Conservation (phyloP, 2,888 invertebrate species). For the Autographa gamma region DNA sequence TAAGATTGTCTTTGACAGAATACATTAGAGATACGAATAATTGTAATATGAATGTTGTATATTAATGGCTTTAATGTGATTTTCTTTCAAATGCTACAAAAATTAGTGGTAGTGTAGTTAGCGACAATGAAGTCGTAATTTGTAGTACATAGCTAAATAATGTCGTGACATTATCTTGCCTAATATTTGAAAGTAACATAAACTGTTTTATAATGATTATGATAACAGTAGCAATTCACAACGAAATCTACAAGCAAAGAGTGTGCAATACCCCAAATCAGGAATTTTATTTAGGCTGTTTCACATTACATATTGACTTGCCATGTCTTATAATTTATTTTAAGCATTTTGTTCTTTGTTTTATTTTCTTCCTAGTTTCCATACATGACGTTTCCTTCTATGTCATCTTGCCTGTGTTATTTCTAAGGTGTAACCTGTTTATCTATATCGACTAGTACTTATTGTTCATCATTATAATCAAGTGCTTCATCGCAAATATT, state of each 20-base stretch:
- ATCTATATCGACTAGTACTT: conserved; percentile 74
- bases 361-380: not conserved
- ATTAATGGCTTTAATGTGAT: conserved; percentile 34
- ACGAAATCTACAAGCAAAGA: not conserved
- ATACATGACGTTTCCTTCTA: conserved; percentile 13
- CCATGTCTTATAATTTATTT: not conserved
- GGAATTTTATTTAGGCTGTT: not conserved
- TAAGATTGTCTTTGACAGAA: conserved; percentile 26
- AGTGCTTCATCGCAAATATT: conserved; percentile 39
- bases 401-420: conserved; percentile 33
- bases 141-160: conserved; percentile 25
- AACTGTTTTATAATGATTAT: not conserved
- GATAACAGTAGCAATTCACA: not conserved
- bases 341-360: not conserved
- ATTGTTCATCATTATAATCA: conserved; percentile 54
- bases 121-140: conserved; percentile 23
- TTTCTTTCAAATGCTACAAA: conserved; percentile 18
- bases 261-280: not conserved
- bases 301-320: not conserved
- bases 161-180: conserved; percentile 36
- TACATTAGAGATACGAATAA: conserved; percentile 21
- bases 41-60: conserved; percentile 22
- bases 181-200: not conserved
- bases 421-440: conserved; percentile 40
- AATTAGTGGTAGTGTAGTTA: conserved; percentile 9